Conservation (phyloP, 2,888 invertebrate species). For the Campopleginae sp. region DNA sequence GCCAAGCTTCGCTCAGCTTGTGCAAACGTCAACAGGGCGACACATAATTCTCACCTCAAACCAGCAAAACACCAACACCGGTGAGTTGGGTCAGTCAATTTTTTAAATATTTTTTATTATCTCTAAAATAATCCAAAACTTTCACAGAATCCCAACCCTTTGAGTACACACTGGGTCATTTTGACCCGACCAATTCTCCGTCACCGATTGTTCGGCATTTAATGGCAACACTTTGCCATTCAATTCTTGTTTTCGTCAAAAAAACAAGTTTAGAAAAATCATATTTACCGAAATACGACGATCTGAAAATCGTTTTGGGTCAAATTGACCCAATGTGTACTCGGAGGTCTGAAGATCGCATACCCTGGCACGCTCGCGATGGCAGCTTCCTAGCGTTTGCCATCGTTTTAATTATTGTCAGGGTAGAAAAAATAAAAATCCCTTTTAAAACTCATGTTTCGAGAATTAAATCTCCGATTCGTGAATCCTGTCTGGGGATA, state of each 20-base stretch:
- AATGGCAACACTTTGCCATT: too few species aligned
- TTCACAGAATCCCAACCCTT: too few species aligned
- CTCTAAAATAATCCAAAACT: not conserved
- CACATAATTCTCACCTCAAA: conserved; percentile 88
- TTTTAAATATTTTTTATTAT: not conserved
- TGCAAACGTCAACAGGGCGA: conserved; percentile 89
- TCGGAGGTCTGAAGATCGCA: not conserved
- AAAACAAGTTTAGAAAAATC: too few species aligned
- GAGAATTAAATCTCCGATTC: conserved; percentile 44
- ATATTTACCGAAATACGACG: too few species aligned
- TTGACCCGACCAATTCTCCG: too few species aligned
- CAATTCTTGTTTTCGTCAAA: too few species aligned
- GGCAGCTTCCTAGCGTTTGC: conserved; percentile 54
- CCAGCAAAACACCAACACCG: conserved; percentile 81
- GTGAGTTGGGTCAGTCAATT: conserved; percentile 71
- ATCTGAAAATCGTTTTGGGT: too few species aligned
- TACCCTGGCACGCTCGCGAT: conserved; percentile 70
- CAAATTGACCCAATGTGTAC: too few species aligned
- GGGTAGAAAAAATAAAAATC: conserved; percentile 64
- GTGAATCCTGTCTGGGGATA: conserved; percentile 73
- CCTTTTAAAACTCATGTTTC: conserved; percentile 71
- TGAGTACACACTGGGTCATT: too few species aligned
- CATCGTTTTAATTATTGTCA: conserved; percentile 63
- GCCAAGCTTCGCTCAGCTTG: conserved; percentile 87
- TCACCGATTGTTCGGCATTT: too few species aligned